phyloP scores from a whole-genome alignment of 2,797 vertebrate species.

The Smutsia gigantea region DNA sequence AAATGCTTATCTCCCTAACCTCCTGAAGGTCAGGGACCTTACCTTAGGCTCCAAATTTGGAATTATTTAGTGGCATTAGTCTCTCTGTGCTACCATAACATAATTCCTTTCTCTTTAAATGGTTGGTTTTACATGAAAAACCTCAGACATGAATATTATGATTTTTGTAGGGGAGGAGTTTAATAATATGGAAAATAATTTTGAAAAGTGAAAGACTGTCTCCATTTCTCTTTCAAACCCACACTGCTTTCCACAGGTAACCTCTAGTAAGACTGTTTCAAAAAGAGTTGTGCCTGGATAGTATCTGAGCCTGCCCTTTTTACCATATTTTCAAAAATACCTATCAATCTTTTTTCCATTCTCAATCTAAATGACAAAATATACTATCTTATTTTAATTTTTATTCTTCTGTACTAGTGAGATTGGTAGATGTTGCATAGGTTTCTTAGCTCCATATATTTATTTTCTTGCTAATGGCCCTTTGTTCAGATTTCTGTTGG shows the following conservation, averaged over 20 bases:
- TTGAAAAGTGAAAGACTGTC: not conserved
- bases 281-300: not conserved
- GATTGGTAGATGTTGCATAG: not conserved
- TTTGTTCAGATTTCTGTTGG: not conserved
- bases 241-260: not conserved
- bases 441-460: not conserved
- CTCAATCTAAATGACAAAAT: not conserved
- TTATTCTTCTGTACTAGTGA: not conserved
- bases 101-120: not conserved
- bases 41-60: not conserved
- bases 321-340: slow-evolving; percentile 27
- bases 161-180: not conserved
- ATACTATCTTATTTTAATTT: slow-evolving; percentile 38
- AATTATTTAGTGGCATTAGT: not conserved
- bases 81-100: not conserved
- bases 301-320: not conserved
- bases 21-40: not conserved
- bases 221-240: not conserved
- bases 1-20: not conserved
- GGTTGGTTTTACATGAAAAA: not conserved
- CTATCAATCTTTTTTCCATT: slow-evolving; percentile 12
- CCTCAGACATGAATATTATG: not conserved
- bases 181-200: not conserved
- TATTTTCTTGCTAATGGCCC: not conserved
- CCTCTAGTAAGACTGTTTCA: not conserved